Percentiles rank a stretch among this genome's conserved stretches.
phyloP scores from a whole-genome alignment of 2,113 vertebrate genomes.

The Chaenocephalus aceratus region DNA sequence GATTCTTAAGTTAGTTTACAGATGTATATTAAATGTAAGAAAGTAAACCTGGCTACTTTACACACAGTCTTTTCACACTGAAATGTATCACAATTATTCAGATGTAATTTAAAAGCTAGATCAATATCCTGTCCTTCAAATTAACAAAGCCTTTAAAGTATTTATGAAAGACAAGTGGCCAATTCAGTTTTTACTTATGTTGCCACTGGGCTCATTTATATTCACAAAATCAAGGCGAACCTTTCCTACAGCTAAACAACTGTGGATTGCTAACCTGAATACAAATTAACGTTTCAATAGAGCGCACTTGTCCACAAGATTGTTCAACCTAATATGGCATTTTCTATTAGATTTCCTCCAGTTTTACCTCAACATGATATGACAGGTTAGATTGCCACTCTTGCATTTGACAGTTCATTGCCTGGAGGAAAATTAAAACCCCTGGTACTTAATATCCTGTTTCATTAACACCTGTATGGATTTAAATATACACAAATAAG shows the following conservation, averaged over 20 bases:
- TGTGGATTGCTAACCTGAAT: slow-evolving; percentile 11
- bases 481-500: slow-evolving; percentile 39
- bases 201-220: slow-evolving; percentile 3
- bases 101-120: slow-evolving; percentile 3
- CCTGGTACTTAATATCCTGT: slow-evolving; percentile 36
- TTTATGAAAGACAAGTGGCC: slow-evolving; percentile 18
- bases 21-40: no score
- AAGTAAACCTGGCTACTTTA: no score
- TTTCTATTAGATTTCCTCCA: slow-evolving; percentile 34
- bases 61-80: neutral
- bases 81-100: slow-evolving; percentile 6
- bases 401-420: slow-evolving; percentile 58
- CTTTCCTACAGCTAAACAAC: slow-evolving; percentile 25
- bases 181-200: slow-evolving; percentile 1
- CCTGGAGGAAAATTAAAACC: slow-evolving; percentile 50
- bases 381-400: slow-evolving; percentile 54
- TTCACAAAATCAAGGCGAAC: slow-evolving; percentile 12
- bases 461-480: slow-evolving; percentile 47
- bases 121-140: slow-evolving; percentile 15
- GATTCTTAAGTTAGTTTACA: no score
- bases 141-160: neutral
- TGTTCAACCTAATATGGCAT: slow-evolving; percentile 36
- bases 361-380: slow-evolving; percentile 32
- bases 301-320: slow-evolving; percentile 35
- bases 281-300: slow-evolving; percentile 40